Evolutionary conservation across 2,113 vertebrate species (phyloP), one percentile per base, ranked within the genome.

Genomic region (Brachyistius frenatus): DNA sequence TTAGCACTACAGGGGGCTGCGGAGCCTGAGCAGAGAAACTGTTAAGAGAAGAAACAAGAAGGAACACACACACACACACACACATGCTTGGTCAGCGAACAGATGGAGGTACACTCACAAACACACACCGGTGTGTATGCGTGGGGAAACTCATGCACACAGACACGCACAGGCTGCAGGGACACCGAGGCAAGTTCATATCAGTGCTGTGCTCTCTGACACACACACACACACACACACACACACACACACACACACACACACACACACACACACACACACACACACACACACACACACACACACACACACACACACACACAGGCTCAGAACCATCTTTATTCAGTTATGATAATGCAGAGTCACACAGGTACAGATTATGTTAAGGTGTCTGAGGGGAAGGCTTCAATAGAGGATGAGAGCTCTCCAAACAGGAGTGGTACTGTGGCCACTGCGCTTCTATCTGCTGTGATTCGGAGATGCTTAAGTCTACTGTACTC

Each of bases 301-400:
- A 23, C 23, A 23, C 23, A 23, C 23, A 23, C 23, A 23, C 23
- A 23, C 73, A 74, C 62, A 76, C 55, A 60, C 39, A 67, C 44
- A 57, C 60, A 70, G 54, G 64, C 73, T 72, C 73, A 66, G 67
- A 76, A 75, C 76, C 71, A 88, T 90, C 89, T 88, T 89, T 91
- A 90, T 92, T 93, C 91, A 92, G 79, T 89, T 91, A 92, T 90
- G 90, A 78, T 88, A 89, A 93, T 89, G 66, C 78, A 61, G 77
- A 80, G 82, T 89, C 90, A 90, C 44, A 9, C 78, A 85, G 73
- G 83, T 76, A 56, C 71, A 66, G 80, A 78, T 84, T 83, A 88
- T 76, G 74, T 69, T 79, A 33, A 81, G 77, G 81, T 62, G 81
- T 80, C 84, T 78, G 69, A 74, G 64, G 60, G 66, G 71, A 74